A percentile compares a stretch with the other conserved stretches of the same genome.
phyloP scores from a whole-genome alignment of 1,140 invertebrate genomes.

The Telenomus remus region DNA sequence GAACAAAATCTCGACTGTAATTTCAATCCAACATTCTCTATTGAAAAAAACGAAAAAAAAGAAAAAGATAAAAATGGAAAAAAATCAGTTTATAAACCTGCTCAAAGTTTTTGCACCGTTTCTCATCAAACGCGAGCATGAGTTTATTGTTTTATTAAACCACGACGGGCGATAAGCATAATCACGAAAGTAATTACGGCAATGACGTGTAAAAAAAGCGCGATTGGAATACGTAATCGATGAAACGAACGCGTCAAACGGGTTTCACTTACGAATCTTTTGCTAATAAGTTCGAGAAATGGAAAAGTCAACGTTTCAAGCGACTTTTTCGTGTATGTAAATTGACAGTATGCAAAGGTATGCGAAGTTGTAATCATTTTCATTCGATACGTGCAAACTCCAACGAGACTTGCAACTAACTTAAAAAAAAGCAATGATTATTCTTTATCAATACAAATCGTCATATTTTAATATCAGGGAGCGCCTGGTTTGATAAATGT shows the following conservation, averaged over 20 bases:
- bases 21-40: neutral
- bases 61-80: constrained; percentile 1
- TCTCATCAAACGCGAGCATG: constrained; percentile 19
- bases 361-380: constrained; percentile 28
- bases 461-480: constrained; percentile 9
- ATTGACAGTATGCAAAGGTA: constrained; percentile 34
- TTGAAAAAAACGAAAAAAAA: constrained; percentile 7
- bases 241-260: constrained; percentile 34
- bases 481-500: constrained; percentile 9
- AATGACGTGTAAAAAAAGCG: constrained; percentile 23
- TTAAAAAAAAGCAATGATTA: neutral
- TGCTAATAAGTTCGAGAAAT: constrained; percentile 40
- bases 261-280: constrained; percentile 44
- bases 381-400: constrained; percentile 9
- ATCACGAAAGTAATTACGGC: constrained; percentile 33
- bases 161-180: constrained; percentile 23
- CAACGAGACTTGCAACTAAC: constrained; percentile 13
- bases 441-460: constrained; percentile 15
- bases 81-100: constrained; percentile 17
- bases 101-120: constrained; percentile 6
- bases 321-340: constrained; percentile 37
- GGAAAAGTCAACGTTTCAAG: constrained; percentile 25
- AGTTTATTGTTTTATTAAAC: constrained; percentile 31
- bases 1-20: neutral
- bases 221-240: constrained; percentile 34